phyloP scores from a whole-genome alignment of 2,888 invertebrate species.

The Alviniconcha strummeri region DNA sequence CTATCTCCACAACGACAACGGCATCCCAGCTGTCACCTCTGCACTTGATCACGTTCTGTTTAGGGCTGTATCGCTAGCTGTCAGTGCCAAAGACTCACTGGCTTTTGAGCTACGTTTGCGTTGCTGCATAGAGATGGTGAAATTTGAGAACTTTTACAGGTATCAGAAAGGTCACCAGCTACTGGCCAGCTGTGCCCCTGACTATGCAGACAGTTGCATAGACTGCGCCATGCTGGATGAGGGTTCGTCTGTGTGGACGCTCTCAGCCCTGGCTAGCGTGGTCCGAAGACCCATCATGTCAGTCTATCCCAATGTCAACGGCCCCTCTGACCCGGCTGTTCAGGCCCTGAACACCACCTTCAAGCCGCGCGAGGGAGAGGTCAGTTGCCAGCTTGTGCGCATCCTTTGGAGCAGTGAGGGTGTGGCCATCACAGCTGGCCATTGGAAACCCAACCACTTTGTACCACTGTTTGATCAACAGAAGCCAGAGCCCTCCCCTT shows the following conservation, averaged over 20 bases:
- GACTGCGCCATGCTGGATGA: constrained; percentile 25
- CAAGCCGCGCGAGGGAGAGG: constrained; percentile 14
- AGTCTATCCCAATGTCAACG: constrained; percentile 17
- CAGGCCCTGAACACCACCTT: constrained; percentile 10
- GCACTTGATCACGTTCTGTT: constrained; percentile 19
- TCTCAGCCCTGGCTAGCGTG: constrained; percentile 31
- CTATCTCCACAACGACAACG: not conserved
- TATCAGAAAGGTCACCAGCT: constrained; percentile 22
- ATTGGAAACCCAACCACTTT: constrained; percentile 31
- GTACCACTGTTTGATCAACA: constrained; percentile 31
- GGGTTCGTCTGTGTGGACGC: constrained; percentile 24
- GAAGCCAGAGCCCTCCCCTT: not conserved
- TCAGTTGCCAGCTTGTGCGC: constrained; percentile 4
- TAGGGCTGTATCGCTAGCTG: constrained; percentile 25
- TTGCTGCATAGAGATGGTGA: constrained; percentile 29
- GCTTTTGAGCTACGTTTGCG: constrained; percentile 25
- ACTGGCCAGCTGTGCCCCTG: constrained; percentile 18
- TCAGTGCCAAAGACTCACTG: constrained; percentile 26
- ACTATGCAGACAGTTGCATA: constrained; percentile 28
- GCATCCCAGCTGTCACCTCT: constrained; percentile 12
- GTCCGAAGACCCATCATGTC: constrained; percentile 23
- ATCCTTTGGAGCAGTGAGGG: constrained; percentile 21
- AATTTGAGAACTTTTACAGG: constrained; percentile 15
- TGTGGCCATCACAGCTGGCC: not conserved
- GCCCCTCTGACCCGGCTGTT: constrained; percentile 9